These are phyloP conservation scores for Lissonota sp. DNA, from an alignment of 2,888 invertebrate genomes.

Conservation along the genomic window DNA sequence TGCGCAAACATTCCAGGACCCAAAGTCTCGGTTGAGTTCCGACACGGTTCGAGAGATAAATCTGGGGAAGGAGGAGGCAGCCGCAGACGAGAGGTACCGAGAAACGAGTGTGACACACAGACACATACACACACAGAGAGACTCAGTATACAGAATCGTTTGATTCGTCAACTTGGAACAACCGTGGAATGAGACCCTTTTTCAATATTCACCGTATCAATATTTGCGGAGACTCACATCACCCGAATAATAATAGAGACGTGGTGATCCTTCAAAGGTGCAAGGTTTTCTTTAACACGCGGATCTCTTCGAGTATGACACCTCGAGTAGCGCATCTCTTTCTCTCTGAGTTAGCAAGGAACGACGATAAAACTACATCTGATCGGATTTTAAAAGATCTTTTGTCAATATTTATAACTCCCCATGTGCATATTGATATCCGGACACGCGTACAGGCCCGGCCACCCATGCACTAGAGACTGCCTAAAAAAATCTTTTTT, in stretches of 20 bases:
- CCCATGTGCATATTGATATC: not conserved
- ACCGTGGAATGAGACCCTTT: slow-evolving; percentile 49
- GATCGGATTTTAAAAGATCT: slow-evolving; percentile 10
- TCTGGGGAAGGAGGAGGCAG: too few relatives aligned
- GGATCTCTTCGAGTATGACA: slow-evolving; percentile 2
- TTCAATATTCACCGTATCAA: slow-evolving; percentile 59
- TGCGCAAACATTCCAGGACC: too few relatives aligned
- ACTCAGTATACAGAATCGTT: not conserved
- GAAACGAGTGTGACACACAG: too few relatives aligned
- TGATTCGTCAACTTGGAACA: slow-evolving; percentile 19
- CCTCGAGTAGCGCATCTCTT: not conserved
- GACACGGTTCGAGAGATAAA: too few relatives aligned
- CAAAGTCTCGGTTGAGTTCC: too few relatives aligned
- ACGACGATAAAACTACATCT: slow-evolving; percentile 16
- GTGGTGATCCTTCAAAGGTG: slow-evolving; percentile 25
- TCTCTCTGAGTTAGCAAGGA: slow-evolving; percentile 2
- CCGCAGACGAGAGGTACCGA: too few relatives aligned
- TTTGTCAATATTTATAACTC: slow-evolving; percentile 36
- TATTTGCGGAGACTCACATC: slow-evolving; percentile 52
- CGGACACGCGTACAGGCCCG: not conserved
- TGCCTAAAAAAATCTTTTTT: too few relatives aligned
- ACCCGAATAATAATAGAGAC: slow-evolving; percentile 50
- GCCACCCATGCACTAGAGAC: too few relatives aligned
- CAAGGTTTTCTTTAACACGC: slow-evolving; percentile 23
- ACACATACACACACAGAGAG: not conserved